Evolutionary conservation across 2,797 vertebrate species (phyloP).

Genomic region (Anguilla megastoma): DNA sequence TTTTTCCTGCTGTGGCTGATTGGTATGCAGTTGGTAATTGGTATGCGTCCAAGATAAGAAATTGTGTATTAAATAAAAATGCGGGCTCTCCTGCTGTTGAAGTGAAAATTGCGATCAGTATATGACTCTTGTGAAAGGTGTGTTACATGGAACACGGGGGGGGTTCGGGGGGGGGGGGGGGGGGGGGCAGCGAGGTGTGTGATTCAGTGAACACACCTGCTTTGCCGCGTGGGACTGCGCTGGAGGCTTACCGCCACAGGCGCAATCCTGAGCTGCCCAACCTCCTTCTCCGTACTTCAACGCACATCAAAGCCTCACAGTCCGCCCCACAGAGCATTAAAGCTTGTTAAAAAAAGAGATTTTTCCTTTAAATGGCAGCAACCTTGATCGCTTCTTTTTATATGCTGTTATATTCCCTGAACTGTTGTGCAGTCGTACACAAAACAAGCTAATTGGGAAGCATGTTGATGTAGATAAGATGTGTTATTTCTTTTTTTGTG

Average conservation of each 20-base stretch:
- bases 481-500: neutral
- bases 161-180: neutral
- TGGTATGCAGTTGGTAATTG: neutral
- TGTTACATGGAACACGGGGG: neutral
- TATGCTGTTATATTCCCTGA: neutral
- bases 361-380: slow-evolving; percentile 3
- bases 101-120: neutral
- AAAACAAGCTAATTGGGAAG: neutral
- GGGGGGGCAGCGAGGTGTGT: neutral
- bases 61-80: neutral
- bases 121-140: neutral
- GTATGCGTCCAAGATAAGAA: neutral
- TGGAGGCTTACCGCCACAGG: slow-evolving; percentile 10
- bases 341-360: neutral
- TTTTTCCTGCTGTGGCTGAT: neutral
- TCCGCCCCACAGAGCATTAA: neutral
- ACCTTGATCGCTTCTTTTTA: neutral
- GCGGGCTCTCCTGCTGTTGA: neutral
- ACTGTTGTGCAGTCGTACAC: neutral
- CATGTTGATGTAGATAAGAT: neutral
- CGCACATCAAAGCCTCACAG: slow-evolving; percentile 7
- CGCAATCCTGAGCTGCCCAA: neutral
- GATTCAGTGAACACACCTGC: slow-evolving; percentile 27
- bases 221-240: slow-evolving; percentile 10
- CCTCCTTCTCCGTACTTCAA: neutral